These are phyloP conservation scores for Druceiella hillmani DNA, from an alignment of 2,888 invertebrate species.

Conservation along the genomic window DNA sequence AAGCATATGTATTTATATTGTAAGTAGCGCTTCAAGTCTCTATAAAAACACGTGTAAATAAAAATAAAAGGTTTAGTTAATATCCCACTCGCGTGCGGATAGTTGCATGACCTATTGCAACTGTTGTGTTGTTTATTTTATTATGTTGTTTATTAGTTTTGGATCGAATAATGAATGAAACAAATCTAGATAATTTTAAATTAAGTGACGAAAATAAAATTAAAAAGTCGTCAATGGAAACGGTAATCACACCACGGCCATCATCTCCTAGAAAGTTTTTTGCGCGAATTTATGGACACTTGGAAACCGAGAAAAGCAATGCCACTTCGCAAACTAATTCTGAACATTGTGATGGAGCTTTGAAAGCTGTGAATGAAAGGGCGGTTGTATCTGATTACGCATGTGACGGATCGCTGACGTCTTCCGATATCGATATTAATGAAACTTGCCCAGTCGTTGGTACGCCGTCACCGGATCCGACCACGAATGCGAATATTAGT, in stretches of 20 bases:
- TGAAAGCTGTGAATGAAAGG: slow-evolving; percentile 11
- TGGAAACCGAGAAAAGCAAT: slow-evolving; percentile 43
- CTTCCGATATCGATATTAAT: slow-evolving; percentile 11
- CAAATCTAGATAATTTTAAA: too few relatives aligned
- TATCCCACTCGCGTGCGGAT: too few relatives aligned
- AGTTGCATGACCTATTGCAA: too few relatives aligned
- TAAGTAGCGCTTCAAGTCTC: too few relatives aligned
- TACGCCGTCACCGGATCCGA: slow-evolving; percentile 6
- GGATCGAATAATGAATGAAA: too few relatives aligned
- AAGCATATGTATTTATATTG: too few relatives aligned
- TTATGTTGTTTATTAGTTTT: too few relatives aligned
- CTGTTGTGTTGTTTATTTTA: too few relatives aligned
- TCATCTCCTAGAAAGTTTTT: slow-evolving; percentile 79
- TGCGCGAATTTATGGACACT: slow-evolving; percentile 71
- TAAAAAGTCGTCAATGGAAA: too few relatives aligned
- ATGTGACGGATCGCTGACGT: slow-evolving; percentile 16
- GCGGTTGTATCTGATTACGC: slow-evolving; percentile 26
- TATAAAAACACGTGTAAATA: too few relatives aligned
- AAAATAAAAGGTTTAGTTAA: too few relatives aligned
- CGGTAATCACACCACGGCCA: slow-evolving; percentile 42
- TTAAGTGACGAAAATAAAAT: too few relatives aligned
- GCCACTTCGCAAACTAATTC: slow-evolving; percentile 7
- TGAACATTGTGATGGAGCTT: slow-evolving; percentile 7
- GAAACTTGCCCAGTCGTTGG: slow-evolving; percentile 24
- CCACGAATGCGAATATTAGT: slow-evolving; percentile 19